Conservation (phyloP, 2,888 invertebrate species). For the Oasisia sp. region DNA sequence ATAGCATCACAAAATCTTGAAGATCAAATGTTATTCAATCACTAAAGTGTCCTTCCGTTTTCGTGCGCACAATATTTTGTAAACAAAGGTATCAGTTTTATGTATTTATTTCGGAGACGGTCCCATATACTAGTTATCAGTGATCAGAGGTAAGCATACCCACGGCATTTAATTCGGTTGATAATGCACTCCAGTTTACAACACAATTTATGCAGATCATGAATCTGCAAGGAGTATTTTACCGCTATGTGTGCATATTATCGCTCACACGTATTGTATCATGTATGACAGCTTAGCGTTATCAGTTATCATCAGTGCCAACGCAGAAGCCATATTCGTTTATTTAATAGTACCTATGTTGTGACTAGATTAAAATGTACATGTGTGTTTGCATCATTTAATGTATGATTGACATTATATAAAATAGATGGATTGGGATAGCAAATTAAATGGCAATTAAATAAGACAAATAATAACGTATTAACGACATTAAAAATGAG, state of each 20-base stretch:
- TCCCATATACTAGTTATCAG: not conserved
- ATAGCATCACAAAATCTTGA: not conserved
- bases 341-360: too few species aligned
- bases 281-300: not conserved
- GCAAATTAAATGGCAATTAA: too few species aligned
- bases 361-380: too few species aligned
- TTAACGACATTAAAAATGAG: too few species aligned
- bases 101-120: not conserved
- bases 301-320: too few species aligned
- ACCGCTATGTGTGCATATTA: not conserved
- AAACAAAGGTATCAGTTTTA: not conserved
- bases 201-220: not conserved
- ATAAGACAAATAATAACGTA: too few species aligned
- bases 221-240: not conserved
- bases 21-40: not conserved
- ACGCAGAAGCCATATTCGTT: too few species aligned
- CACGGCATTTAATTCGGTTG: not conserved
- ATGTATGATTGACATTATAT: too few species aligned
- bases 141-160: not conserved
- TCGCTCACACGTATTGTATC: not conserved
- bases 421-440: too few species aligned
- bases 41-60: conserved; percentile 12
- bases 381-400: too few species aligned
- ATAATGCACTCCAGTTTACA: not conserved
- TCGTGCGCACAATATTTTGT: conserved; percentile 13